Percentiles rank a stretch among this genome's conserved stretches.
These are phyloP conservation scores for Hirudo medicinalis DNA, from an alignment of 1,140 invertebrate species.

Conservation along the genomic window DNA sequence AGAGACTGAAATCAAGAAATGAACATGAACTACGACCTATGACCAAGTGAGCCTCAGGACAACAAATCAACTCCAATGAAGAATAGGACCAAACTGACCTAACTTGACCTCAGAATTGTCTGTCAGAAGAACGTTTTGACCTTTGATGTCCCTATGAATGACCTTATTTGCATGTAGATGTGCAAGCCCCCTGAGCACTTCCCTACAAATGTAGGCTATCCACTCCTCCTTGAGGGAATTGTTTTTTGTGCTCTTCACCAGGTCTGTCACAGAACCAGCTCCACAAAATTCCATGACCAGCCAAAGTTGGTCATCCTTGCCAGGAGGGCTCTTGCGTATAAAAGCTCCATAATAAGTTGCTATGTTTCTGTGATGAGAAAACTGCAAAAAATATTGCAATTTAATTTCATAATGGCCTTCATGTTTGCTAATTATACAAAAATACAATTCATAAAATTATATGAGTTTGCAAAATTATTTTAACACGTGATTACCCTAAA, in stretches of 20 bases:
- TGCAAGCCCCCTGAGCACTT: constrained; percentile 17
- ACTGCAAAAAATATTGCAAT: constrained; percentile 40
- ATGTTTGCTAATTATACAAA: too few species aligned
- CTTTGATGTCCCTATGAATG: constrained; percentile 99
- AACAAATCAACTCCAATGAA: neutral
- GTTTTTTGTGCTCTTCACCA: constrained; percentile 89
- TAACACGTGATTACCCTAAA: neutral
- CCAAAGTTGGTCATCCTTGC: constrained; percentile 98
- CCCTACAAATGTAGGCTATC: constrained; percentile 95
- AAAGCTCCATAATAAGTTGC: constrained; percentile 99
- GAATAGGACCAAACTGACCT: constrained; percentile 26
- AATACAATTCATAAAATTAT: too few species aligned
- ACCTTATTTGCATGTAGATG: constrained; percentile 91
- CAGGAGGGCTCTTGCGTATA: constrained; percentile 92
- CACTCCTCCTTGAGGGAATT: constrained; percentile 97
- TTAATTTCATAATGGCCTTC: neutral
- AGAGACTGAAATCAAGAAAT: too few species aligned
- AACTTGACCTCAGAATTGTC: constrained; percentile 99
- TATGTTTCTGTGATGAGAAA: constrained; percentile 97
- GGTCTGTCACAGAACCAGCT: constrained; percentile 93
- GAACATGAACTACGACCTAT: too few species aligned
- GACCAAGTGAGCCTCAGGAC: too few species aligned
- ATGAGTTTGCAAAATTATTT: neutral
- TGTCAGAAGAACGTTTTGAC: constrained; percentile 96
- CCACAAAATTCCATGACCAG: constrained; percentile 99